These are phyloP conservation scores for Marronus borbonicus DNA, from an alignment of 2,888 invertebrate genomes.

Conservation along the genomic window DNA sequence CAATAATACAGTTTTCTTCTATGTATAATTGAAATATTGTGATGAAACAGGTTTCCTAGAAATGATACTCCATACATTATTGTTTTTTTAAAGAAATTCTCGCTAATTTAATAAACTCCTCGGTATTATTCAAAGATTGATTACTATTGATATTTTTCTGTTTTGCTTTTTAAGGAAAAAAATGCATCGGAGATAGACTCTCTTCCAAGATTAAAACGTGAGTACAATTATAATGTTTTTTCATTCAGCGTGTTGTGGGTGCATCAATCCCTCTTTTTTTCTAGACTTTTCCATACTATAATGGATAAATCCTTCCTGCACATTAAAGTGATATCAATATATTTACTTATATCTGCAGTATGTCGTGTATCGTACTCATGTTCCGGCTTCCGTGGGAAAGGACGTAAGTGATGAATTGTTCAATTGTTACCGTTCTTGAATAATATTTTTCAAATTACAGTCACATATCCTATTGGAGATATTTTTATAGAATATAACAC, in stretches of 20 bases:
- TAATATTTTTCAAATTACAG: slow-evolving; percentile 55
- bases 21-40: slow-evolving; percentile 29
- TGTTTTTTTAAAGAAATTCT: background rate
- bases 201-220: background rate
- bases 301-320: slow-evolving; percentile 44
- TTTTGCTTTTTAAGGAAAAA: slow-evolving; percentile 34
- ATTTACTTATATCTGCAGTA: slow-evolving; percentile 33
- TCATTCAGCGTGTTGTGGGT: no score
- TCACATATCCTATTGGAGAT: slow-evolving; percentile 67
- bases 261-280: background rate
- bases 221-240: no score
- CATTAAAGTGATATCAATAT: slow-evolving; percentile 36
- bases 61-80: slow-evolving; percentile 5
- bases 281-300: background rate
- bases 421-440: background rate
- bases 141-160: slow-evolving; percentile 10
- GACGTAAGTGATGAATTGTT: slow-evolving; percentile 53
- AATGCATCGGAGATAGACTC: slow-evolving; percentile 18
- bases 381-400: slow-evolving; percentile 30
- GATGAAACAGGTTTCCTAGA: slow-evolving; percentile 34
- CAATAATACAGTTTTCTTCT: background rate
- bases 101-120: background rate
- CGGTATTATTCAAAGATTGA: background rate
- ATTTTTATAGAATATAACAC: slow-evolving; percentile 73
- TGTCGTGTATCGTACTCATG: slow-evolving; percentile 34